Conservation (phyloP, 2,113 vertebrate genomes). For the Noturus placidus region DNA sequence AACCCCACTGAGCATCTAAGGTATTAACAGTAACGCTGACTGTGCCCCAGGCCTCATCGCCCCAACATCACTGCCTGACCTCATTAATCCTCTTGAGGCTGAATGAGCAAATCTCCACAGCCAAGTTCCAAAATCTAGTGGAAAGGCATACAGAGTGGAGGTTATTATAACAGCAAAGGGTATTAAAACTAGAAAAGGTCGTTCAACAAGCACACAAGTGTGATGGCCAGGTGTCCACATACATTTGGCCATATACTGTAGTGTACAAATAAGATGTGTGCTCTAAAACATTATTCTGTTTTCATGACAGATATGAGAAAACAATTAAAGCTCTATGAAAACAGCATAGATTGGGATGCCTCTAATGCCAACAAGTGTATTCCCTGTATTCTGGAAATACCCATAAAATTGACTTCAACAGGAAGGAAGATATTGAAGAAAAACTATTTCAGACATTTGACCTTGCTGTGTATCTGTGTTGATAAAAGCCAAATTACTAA, state of each 20-base stretch:
- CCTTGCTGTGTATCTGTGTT: background rate
- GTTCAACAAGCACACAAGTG: background rate
- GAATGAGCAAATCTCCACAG: too few species aligned
- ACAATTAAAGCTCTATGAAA: too few species aligned
- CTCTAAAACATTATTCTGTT: background rate
- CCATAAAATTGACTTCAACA: background rate
- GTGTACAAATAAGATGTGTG: background rate
- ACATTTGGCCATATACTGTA: background rate
- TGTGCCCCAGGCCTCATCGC: background rate
- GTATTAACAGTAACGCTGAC: background rate
- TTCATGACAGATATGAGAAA: background rate
- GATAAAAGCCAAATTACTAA: background rate
- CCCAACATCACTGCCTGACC: background rate
- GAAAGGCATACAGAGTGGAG: background rate
- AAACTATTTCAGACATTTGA: background rate
- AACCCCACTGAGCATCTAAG: background rate
- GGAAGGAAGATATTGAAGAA: background rate
- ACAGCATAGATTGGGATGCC: background rate
- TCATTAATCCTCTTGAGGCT: background rate
- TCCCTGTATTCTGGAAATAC: background rate
- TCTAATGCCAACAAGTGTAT: background rate
- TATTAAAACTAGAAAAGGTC: background rate
- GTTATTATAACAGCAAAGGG: background rate
- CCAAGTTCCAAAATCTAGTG: background rate
- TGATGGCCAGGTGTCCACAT: background rate